Conservation (phyloP, 2,888 invertebrate genomes). For the Tipula lateralis region DNA sequence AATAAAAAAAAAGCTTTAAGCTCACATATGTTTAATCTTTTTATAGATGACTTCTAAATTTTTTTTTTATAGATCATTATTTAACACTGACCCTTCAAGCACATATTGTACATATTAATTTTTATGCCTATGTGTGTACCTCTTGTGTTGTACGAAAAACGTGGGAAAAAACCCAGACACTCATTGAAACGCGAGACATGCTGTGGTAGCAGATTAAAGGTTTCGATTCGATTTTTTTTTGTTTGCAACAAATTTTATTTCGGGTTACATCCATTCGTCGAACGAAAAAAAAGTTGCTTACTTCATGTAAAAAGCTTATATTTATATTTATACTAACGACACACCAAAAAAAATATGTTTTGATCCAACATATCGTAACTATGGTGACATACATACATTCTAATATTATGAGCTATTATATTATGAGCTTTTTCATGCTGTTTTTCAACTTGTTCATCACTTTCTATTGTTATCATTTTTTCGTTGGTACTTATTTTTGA, state of each 20-base stretch:
- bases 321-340: too few species aligned
- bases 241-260: background rate
- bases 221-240: too few species aligned
- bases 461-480: background rate
- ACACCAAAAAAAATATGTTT: background rate
- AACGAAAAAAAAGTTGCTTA: background rate
- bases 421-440: background rate
- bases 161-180: background rate
- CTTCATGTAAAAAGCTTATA: background rate
- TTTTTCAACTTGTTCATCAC: conserved; percentile 8
- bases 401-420: background rate
- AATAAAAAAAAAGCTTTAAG: background rate
- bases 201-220: background rate
- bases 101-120: background rate
- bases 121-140: background rate
- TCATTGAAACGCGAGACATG: background rate
- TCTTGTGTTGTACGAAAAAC: background rate
- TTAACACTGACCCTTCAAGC: background rate
- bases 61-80: background rate
- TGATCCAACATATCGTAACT: background rate
- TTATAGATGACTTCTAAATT: background rate
- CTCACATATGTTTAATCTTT: background rate
- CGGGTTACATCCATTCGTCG: background rate
- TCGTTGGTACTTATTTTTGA: background rate
- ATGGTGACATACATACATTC: background rate